These are phyloP conservation scores for Phylloscopus trochiloides DNA, from an alignment of 2,113 vertebrate genomes.

Conservation along the genomic window DNA sequence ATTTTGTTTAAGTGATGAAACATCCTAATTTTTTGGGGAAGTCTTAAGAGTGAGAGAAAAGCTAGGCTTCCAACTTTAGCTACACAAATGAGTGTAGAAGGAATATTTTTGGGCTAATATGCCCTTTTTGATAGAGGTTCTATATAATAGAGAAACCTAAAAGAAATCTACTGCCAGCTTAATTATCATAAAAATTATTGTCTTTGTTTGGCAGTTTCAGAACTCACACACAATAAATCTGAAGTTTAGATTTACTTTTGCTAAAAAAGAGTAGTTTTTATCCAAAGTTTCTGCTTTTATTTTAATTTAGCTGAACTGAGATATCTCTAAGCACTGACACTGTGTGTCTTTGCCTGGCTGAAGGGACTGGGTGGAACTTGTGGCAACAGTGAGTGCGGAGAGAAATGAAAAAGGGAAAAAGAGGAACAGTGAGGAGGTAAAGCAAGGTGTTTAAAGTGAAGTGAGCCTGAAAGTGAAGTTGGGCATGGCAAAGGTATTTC, in stretches of 20 bases:
- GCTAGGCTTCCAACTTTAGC: neutral
- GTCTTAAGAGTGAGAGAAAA: neutral
- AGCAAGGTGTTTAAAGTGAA: neutral
- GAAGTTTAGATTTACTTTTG: neutral
- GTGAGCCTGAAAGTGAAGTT: neutral
- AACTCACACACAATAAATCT: neutral
- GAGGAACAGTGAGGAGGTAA: neutral
- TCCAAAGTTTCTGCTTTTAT: neutral
- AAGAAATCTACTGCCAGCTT: neutral
- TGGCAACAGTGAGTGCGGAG: neutral
- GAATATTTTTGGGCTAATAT: neutral
- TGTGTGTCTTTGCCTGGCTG: fast-evolving
- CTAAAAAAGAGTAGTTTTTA: neutral
- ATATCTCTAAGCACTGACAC: neutral
- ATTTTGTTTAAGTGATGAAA: neutral
- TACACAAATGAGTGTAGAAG: neutral
- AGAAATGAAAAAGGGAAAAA: neutral
- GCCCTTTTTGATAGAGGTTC: neutral
- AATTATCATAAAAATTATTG: neutral
- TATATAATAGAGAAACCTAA: neutral
- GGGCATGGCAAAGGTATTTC: neutral
- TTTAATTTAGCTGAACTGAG: neutral
- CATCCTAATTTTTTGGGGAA: neutral
- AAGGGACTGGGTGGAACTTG: neutral
- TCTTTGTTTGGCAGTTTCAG: neutral